These are phyloP conservation scores for Cynopterus brachyotis DNA, from an alignment of 2,113 vertebrate species.

Conservation along the genomic window DNA sequence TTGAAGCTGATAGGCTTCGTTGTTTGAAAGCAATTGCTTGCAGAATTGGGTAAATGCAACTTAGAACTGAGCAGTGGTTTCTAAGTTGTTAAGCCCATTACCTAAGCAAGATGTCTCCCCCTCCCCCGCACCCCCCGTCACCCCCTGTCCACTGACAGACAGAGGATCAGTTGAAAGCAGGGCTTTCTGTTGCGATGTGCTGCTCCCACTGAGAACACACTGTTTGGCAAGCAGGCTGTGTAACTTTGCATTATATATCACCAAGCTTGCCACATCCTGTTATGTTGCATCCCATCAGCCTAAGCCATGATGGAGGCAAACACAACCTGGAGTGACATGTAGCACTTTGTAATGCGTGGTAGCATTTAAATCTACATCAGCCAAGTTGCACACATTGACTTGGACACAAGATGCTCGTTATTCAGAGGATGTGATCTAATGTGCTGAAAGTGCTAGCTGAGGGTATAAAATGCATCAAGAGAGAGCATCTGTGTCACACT, in stretches of 20 bases:
- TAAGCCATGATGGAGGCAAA: neutral
- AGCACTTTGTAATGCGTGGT: slow-evolving; percentile 47
- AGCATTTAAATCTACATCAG: slow-evolving; percentile 55
- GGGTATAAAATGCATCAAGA: neutral
- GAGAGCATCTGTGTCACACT: neutral
- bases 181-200: neutral
- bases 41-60: slow-evolving; percentile 3
- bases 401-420: neutral
- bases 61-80: neutral
- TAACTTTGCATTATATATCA: neutral
- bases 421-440: slow-evolving; percentile 18
- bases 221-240: slow-evolving; percentile 34
- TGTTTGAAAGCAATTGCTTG: slow-evolving; percentile 21
- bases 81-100: slow-evolving; percentile 24
- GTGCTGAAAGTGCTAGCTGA: neutral
- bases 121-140: too few relatives aligned
- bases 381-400: slow-evolving; percentile 30
- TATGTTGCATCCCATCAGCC: slow-evolving; percentile 68
- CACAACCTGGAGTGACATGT: slow-evolving; percentile 32
- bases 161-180: neutral
- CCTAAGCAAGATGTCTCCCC: neutral
- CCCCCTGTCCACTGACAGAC: neutral
- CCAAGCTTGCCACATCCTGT: slow-evolving; percentile 57
- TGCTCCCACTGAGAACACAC: slow-evolving; percentile 18
- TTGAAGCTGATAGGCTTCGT: neutral